Evolutionary conservation across 2,888 invertebrate genomes (phyloP).

Genomic region (Pseudoips prasinana): DNA sequence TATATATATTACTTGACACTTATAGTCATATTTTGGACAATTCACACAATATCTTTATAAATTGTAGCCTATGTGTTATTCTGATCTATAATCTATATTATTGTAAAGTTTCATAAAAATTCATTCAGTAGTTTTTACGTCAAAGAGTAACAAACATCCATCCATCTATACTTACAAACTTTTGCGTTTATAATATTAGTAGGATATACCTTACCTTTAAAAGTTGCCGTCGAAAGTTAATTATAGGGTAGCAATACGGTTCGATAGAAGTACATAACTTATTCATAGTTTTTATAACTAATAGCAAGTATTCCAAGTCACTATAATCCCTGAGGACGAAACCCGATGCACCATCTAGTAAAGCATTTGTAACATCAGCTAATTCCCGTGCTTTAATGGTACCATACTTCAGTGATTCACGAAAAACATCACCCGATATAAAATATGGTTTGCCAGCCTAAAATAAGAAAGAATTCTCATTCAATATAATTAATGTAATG

Average conservation of each 20-base stretch:
- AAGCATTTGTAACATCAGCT: conserved; percentile 52
- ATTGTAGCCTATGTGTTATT: too few species aligned
- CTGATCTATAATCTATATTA: too few species aligned
- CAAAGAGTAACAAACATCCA: too few species aligned
- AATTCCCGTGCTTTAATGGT: conserved; percentile 38
- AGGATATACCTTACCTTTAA: too few species aligned
- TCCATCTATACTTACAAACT: too few species aligned
- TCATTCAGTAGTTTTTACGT: too few species aligned
- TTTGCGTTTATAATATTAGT: too few species aligned
- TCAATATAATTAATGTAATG: conserved; percentile 1
- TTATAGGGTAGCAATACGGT: conserved; percentile 23
- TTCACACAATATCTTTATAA: too few species aligned
- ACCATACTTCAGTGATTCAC: conserved; percentile 35
- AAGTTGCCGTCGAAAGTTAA: too few species aligned
- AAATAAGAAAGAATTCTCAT: neutral
- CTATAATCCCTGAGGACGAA: conserved; percentile 46
- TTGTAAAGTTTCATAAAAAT: too few species aligned
- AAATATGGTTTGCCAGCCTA: conserved; percentile 62
- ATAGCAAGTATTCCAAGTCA: conserved; percentile 32
- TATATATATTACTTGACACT: too few species aligned
- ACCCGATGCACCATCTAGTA: conserved; percentile 59
- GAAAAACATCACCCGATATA: conserved; percentile 55
- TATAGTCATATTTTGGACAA: too few species aligned
- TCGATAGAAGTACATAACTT: conserved; percentile 50
- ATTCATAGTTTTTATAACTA: conserved; percentile 45